Evolutionary conservation across 1,140 invertebrate species (phyloP).

Genomic region (Venustaconcha ellipsiformis): DNA sequence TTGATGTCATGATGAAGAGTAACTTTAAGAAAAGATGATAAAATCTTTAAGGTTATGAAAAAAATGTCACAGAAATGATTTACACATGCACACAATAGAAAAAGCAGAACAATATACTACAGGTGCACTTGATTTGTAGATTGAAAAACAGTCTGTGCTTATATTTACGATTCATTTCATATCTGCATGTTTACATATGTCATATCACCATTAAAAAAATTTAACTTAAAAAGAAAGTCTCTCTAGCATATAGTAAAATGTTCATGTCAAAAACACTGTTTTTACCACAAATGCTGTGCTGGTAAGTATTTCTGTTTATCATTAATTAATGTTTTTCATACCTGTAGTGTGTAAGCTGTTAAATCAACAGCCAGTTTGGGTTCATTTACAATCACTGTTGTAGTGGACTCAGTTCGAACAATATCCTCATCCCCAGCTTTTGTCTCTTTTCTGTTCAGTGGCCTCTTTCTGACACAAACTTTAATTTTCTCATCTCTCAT

Average conservation of each 20-base stretch:
- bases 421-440: conserved; percentile 87
- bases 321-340: conserved; percentile 25
- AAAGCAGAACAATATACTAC: too few relatives aligned
- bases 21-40: too few relatives aligned
- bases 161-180: too few relatives aligned
- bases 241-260: neutral
- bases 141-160: too few relatives aligned
- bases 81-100: too few relatives aligned
- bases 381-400: conserved; percentile 95
- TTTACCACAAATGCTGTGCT: neutral
- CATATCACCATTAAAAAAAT: neutral
- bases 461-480: conserved; percentile 96
- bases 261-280: neutral
- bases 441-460: conserved; percentile 86
- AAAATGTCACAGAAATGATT: too few relatives aligned
- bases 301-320: neutral
- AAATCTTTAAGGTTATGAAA: too few relatives aligned
- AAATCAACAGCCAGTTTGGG: conserved; percentile 97
- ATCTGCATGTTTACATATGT: too few relatives aligned
- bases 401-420: conserved; percentile 92
- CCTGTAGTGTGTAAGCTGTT: conserved; percentile 83
- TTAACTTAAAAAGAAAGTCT: neutral
- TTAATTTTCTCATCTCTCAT: conserved; percentile 77
- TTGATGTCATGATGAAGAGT: too few relatives aligned
- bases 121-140: too few relatives aligned